These are phyloP conservation scores for Bradypodion ventrale DNA, from an alignment of 2,797 vertebrate species.

Conservation along the genomic window DNA sequence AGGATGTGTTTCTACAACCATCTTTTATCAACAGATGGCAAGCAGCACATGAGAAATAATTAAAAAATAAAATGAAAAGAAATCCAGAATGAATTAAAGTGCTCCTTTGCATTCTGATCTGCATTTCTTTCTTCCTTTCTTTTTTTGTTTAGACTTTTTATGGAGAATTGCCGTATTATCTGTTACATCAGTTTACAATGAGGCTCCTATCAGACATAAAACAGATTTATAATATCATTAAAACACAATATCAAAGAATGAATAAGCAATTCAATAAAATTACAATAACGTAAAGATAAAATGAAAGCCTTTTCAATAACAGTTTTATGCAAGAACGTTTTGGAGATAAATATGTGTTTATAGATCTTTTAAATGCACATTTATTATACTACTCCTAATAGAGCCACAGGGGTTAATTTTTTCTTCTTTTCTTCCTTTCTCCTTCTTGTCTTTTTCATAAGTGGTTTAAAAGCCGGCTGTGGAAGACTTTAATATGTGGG, in stretches of 20 bases:
- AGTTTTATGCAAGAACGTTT: constrained; percentile 87
- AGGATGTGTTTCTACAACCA: constrained; percentile 75
- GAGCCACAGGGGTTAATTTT: constrained; percentile 84
- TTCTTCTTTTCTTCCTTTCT: constrained; percentile 18
- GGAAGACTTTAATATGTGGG: constrained; percentile 80
- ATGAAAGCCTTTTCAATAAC: constrained; percentile 86
- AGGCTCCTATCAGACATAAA: constrained; percentile 87
- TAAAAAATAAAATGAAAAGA: constrained; percentile 84
- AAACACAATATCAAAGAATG: constrained; percentile 88
- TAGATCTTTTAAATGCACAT: constrained; percentile 87
- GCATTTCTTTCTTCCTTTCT: constrained; percentile 44
- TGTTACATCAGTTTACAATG: constrained; percentile 86
- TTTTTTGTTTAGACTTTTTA: constrained; percentile 83
- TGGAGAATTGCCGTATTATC: constrained; percentile 86
- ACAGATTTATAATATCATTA: constrained; percentile 88
- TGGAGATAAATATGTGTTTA: constrained; percentile 88
- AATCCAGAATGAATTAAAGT: constrained; percentile 83
- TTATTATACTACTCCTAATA: constrained; percentile 84
- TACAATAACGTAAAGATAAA: constrained; percentile 87
- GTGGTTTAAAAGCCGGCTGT: constrained; percentile 81
- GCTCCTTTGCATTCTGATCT: constrained; percentile 82
- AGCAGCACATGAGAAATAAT: constrained; percentile 82
- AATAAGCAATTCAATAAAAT: constrained; percentile 90
- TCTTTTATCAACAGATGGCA: constrained; percentile 84
- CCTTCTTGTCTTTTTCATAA: constrained; percentile 80